Evolutionary conservation across 2,113 vertebrate species (phyloP), one percentile per base, ranked within the genome.

Genomic region (Columba livia): DNA sequence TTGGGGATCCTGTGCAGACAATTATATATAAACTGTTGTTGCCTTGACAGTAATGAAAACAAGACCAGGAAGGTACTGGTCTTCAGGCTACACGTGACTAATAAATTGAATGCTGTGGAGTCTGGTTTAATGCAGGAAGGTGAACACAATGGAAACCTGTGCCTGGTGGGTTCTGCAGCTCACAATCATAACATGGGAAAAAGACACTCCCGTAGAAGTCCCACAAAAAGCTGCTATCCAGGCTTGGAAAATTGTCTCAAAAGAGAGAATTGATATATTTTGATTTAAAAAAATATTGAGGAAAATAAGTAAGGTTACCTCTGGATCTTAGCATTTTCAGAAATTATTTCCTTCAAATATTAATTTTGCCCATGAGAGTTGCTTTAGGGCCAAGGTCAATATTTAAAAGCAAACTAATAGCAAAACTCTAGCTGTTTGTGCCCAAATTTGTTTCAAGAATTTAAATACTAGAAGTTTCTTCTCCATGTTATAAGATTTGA

Each of bases 91-190:
- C 31, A 61, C 15, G n/a, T 47, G n/a, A 87, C 66, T 85, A 73
- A 79, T 73, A 85, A 79, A 66, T 82, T 4, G 31, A 65, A 69
- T 75, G 66, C 57, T 75, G 54, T 26, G 32, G 32, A 70, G 47
- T 24, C 64, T 70, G 71, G 5, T 72, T 94, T 94, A 70, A 66
- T 34, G 71, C 62, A 56, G 54, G 40, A 92, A 88, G 81, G 73
- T 87, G 83, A 74, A 90, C 78, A 69, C 85, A 79, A 89, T 81
- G 84, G 91, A 93, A 89, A 84, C 4, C 32, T 58, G 19, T 61
- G 78, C 79, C 71, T 70, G 50, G 24, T 5, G 2, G 70, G 64
- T 69, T 73, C 47, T 77, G 42, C 50, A 73, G 25, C 61, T 79
- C 61, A 50, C 2, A 1, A 56, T 81, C 12, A 58, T 38, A 53